Conservation (phyloP, 2,113 vertebrate species). For the Psittacula cyanocephala region DNA sequence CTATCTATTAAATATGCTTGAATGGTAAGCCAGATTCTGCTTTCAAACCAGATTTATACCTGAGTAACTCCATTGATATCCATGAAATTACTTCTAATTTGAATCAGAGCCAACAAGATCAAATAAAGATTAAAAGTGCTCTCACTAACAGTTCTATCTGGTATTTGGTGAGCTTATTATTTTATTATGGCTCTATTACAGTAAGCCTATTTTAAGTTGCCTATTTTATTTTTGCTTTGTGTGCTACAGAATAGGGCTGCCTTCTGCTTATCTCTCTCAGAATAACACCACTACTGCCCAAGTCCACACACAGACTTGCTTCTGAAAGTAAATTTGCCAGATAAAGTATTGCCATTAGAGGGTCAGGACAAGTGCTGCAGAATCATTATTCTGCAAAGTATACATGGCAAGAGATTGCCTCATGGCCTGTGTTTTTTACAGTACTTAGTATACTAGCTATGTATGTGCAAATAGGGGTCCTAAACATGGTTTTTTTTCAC, state of each 20-base stretch:
- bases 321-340: neutral
- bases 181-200: neutral
- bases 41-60: conserved; percentile 33
- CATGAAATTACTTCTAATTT: conserved; percentile 30
- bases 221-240: neutral
- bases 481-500: neutral
- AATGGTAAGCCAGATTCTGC: neutral
- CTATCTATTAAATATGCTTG: conserved; percentile 15
- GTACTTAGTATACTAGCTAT: neutral
- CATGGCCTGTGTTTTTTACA: neutral
- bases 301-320: neutral
- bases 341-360: neutral
- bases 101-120: neutral
- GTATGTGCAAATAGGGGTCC: neutral
- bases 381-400: neutral
- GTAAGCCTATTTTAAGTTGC: neutral
- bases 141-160: neutral
- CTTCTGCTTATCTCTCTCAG: neutral
- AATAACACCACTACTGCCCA: neutral
- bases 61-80: conserved; percentile 21
- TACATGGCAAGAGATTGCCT: neutral
- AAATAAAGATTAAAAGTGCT: conserved; percentile 32
- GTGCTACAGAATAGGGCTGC: neutral
- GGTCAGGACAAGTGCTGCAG: neutral
- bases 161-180: conserved; percentile 2